Percentiles rank a stretch among this genome's conserved stretches.
Conservation (phyloP, 2,797 vertebrate species). For the Chelon labrosus region DNA sequence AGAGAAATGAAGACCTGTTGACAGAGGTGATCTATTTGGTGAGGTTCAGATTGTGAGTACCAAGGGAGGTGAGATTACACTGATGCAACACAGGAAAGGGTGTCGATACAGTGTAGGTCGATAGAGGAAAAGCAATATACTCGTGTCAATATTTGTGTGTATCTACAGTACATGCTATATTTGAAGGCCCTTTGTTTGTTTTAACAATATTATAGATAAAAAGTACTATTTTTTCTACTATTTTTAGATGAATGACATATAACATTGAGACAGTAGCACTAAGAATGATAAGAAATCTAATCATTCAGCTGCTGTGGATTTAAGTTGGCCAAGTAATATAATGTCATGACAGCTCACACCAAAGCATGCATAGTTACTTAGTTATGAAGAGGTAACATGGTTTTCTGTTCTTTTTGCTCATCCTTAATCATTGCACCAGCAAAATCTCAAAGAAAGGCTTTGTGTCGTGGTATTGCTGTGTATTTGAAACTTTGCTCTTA, state of each 20-base stretch:
- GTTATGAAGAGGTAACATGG: neutral
- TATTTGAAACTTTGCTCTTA: neutral
- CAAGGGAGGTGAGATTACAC: neutral
- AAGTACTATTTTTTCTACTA: neutral
- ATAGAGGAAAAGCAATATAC: neutral
- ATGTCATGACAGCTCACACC: neutral
- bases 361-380: neutral
- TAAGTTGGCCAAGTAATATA: constrained; percentile 7
- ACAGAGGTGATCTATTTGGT: constrained; percentile 13
- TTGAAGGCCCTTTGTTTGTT: constrained; percentile 5
- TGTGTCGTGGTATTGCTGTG: too few relatives aligned
- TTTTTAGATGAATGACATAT: neutral
- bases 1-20: constrained; percentile 7
- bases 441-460: too few relatives aligned
- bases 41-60: neutral
- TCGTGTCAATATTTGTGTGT: neutral
- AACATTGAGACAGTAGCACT: neutral
- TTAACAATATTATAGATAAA: neutral
- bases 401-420: neutral
- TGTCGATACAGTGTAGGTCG: neutral
- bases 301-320: neutral
- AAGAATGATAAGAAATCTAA: constrained; percentile 13
- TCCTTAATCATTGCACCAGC: neutral
- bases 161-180: neutral
- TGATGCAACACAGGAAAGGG: neutral